These are phyloP conservation scores for Cotesia glomerata DNA, from an alignment of 1,140 invertebrate genomes.

Conservation along the genomic window DNA sequence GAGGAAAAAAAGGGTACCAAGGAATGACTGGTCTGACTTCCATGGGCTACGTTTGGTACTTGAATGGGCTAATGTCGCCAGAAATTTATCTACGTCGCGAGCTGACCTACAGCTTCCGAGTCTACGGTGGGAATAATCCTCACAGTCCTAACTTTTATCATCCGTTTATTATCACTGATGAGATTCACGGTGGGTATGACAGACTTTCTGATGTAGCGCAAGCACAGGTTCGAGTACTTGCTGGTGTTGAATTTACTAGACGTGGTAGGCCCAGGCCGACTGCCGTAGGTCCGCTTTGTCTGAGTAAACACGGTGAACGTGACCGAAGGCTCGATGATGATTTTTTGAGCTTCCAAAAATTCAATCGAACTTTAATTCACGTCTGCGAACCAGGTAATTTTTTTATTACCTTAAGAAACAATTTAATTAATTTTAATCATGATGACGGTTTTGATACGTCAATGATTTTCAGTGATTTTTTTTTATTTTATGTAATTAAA, in stretches of 20 bases:
- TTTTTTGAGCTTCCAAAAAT: slow-evolving; percentile 81
- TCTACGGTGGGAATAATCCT: slow-evolving; percentile 88
- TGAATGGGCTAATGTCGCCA: slow-evolving; percentile 86
- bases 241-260: slow-evolving; percentile 84
- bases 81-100: slow-evolving; percentile 87
- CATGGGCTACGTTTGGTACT: slow-evolving; percentile 76
- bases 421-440: slow-evolving; percentile 16
- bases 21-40: slow-evolving; percentile 70
- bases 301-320: slow-evolving; percentile 69
- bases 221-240: slow-evolving; percentile 78
- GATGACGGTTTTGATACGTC: background rate
- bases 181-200: slow-evolving; percentile 78
- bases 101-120: slow-evolving; percentile 81
- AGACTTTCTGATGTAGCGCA: slow-evolving; percentile 69
- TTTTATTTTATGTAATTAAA: background rate
- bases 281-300: slow-evolving; percentile 80
- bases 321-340: slow-evolving; percentile 82
- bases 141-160: slow-evolving; percentile 88
- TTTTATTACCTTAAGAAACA: slow-evolving; percentile 15
- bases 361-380: slow-evolving; percentile 76
- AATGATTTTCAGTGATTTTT: background rate
- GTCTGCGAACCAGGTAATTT: slow-evolving; percentile 70
- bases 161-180: slow-evolving; percentile 90
- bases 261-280: slow-evolving; percentile 79
- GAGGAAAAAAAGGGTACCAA: slow-evolving; percentile 77